These are phyloP conservation scores for Tetraodon nigroviridis DNA, from an alignment of 2,113 vertebrate genomes.

Conservation along the genomic window DNA sequence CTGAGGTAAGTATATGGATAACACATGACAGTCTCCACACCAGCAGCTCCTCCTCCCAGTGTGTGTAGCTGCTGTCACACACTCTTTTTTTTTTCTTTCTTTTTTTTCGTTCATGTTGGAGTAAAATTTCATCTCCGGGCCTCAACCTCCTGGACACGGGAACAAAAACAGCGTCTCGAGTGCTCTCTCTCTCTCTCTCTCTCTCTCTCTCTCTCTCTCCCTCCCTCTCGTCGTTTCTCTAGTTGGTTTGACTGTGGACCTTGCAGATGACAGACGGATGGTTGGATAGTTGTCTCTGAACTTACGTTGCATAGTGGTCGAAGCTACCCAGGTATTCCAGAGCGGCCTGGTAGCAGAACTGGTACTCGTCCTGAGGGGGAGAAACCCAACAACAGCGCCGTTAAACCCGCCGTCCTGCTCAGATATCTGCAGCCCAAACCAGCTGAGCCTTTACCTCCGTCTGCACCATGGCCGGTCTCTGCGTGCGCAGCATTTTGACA, in stretches of 20 bases:
- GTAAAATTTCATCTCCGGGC: constrained; percentile 34
- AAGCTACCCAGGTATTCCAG: constrained; percentile 96
- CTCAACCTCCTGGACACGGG: constrained; percentile 13
- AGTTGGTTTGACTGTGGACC: constrained; percentile 43
- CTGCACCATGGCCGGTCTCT: constrained; percentile 97
- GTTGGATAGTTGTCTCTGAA: constrained; percentile 45
- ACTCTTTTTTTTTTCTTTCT: constrained; percentile 48
- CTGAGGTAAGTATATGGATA: constrained; percentile 81
- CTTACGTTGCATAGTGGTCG: constrained; percentile 98
- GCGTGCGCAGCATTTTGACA: constrained; percentile 97
- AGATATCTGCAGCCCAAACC: no score
- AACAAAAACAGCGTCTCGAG: constrained; percentile 23
- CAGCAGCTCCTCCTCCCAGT: constrained; percentile 28
- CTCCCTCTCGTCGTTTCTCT: constrained; percentile 6
- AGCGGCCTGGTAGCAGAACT: constrained; percentile 95
- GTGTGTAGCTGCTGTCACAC: constrained; percentile 47
- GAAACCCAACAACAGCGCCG: not conserved
- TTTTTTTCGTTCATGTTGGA: constrained; percentile 62
- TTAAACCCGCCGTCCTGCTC: no score
- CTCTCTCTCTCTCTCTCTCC: not conserved
- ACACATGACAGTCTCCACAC: constrained; percentile 70
- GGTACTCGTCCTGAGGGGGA: constrained; percentile 86
- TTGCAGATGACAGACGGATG: constrained; percentile 52
- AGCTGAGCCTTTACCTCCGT: constrained; percentile 82
- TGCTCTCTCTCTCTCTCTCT: constrained; percentile 22